Percentiles rank a stretch among this genome's conserved stretches.
phyloP scores from a whole-genome alignment of 2,113 vertebrate species.

The Pungitius pungitius region DNA sequence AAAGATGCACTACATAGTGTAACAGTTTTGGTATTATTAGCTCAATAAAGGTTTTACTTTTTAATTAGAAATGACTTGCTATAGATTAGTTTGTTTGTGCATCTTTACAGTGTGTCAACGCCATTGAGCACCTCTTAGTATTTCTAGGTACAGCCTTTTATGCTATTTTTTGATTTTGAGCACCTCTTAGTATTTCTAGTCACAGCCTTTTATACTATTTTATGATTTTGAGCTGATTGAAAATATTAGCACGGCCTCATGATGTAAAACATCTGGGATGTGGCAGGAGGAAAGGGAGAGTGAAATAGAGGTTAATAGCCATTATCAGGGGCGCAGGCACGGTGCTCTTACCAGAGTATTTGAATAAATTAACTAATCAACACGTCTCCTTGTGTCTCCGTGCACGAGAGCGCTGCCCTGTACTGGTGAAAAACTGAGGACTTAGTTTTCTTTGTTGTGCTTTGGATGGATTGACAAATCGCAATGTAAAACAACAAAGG shows the following conservation, averaged over 20 bases:
- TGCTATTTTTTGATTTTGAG: not conserved
- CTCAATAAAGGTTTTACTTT: not conserved
- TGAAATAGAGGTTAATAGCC: not conserved
- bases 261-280: not conserved
- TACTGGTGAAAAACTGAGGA: not conserved
- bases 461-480: not conserved
- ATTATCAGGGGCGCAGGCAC: not conserved
- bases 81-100: constrained; percentile 7
- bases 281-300: not conserved
- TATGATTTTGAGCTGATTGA: not conserved
- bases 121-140: no score
- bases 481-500: not conserved
- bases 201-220: not conserved
- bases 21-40: not conserved
- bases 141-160: not conserved
- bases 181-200: no score
- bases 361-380: constrained; percentile 18
- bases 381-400: not conserved
- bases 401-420: not conserved
- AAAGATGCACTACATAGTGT: not conserved
- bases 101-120: not conserved
- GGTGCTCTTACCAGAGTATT: not conserved
- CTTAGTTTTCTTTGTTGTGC: not conserved
- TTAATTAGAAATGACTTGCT: not conserved
- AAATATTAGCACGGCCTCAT: not conserved